These are phyloP conservation scores for Buceros bicornis DNA, from an alignment of 2,797 vertebrate species.

Conservation along the genomic window DNA sequence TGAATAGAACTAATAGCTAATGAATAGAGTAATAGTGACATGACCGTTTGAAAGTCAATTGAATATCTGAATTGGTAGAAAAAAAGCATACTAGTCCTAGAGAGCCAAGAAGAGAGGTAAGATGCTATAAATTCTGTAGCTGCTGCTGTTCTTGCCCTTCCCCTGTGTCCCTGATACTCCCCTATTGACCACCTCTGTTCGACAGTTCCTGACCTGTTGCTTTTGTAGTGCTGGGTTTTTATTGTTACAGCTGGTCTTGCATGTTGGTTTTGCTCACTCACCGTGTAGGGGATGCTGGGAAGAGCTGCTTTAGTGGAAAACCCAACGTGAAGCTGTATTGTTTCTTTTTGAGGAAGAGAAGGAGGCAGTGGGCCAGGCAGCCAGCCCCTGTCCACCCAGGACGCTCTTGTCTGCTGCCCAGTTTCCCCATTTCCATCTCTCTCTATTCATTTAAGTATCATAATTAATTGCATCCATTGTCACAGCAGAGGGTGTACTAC, in stretches of 20 bases:
- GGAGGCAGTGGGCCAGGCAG: background rate
- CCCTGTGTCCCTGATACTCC: background rate
- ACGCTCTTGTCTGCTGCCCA: background rate
- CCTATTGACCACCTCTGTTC: background rate
- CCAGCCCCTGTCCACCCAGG: background rate
- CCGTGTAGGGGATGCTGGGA: background rate
- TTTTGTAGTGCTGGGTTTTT: background rate
- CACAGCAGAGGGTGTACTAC: background rate
- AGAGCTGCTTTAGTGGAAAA: background rate
- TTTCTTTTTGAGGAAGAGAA: background rate
- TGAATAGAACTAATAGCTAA: too few species aligned
- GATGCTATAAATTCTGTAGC: background rate
- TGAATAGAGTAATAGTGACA: background rate
- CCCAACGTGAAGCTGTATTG: background rate
- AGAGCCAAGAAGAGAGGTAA: background rate
- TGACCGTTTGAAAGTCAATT: background rate
- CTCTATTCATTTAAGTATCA: background rate
- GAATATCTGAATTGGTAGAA: background rate
- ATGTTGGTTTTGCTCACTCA: fast-evolving
- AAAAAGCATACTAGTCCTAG: background rate
- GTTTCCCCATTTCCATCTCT: background rate
- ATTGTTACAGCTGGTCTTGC: background rate
- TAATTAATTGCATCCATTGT: background rate
- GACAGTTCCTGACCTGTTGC: background rate
- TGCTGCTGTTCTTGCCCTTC: background rate